A percentile compares a stretch with the other conserved stretches of the same genome.
phyloP scores from a whole-genome alignment of 64 coral and sea anemone species.

The Catalaphyllia jardinei region DNA sequence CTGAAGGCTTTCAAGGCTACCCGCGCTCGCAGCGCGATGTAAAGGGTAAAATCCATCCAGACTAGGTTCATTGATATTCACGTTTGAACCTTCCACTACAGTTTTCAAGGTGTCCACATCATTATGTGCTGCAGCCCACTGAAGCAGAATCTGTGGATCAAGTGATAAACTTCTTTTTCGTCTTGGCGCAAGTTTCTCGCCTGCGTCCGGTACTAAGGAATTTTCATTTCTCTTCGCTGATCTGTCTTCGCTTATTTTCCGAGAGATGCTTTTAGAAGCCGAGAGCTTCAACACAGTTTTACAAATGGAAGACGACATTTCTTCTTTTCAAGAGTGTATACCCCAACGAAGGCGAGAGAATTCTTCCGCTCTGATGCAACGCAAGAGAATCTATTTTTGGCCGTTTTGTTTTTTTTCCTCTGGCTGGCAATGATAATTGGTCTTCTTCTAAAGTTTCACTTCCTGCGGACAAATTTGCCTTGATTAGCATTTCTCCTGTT shows the following conservation, averaged over 20 bases:
- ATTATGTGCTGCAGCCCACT: conserved; percentile 79
- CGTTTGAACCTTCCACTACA: conserved; percentile 57
- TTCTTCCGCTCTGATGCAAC: no score
- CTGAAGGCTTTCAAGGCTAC: conserved; percentile 76
- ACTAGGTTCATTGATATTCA: conserved; percentile 59
- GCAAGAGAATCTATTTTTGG: not conserved
- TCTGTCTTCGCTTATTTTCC: conserved; percentile 6
- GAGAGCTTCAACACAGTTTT: conserved; percentile 4
- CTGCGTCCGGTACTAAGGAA: not conserved
- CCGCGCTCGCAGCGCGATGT: conserved; percentile 78
- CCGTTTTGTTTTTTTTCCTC: not conserved
- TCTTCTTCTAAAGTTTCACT: conserved; percentile 17
- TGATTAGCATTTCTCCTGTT: not conserved
- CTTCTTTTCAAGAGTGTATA: not conserved
- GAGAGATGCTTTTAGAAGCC: not conserved
- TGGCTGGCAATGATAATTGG: not conserved
- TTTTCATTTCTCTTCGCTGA: not conserved
- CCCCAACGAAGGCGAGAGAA: no score
- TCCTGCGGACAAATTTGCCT: not conserved
- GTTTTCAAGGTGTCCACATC: conserved; percentile 65
- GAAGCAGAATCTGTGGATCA: conserved; percentile 68
- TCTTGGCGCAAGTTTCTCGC: not conserved
- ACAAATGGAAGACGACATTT: not conserved
- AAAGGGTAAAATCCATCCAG: conserved; percentile 80
- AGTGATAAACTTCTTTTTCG: conserved; percentile 77